Conservation (phyloP, 2,888 invertebrate genomes). For the Limnephilus lunatus region DNA sequence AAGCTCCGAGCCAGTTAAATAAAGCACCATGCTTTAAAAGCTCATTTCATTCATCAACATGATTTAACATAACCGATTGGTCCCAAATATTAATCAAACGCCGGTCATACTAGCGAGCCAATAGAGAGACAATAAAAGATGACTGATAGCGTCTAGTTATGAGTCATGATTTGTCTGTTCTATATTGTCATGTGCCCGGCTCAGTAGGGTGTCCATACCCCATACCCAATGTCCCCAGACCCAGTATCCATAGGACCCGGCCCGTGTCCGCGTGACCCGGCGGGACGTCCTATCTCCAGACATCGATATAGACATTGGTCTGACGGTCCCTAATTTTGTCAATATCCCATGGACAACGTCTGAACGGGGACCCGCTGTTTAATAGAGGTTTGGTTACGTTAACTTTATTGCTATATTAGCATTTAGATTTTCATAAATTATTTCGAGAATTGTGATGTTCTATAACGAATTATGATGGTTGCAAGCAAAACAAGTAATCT, state of each 20-base stretch:
- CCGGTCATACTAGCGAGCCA: background rate
- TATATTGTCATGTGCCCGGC: slow-evolving; percentile 52
- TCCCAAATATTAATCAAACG: slow-evolving; percentile 23
- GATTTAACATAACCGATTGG: slow-evolving; percentile 9
- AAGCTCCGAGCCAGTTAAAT: background rate
- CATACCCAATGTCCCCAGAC: slow-evolving; percentile 9
- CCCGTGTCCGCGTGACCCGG: slow-evolving; percentile 46
- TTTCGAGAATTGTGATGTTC: background rate
- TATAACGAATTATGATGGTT: background rate
- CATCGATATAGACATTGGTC: slow-evolving; percentile 63
- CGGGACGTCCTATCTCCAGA: slow-evolving; percentile 51
- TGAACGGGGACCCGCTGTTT: background rate
- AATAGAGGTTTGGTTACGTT: background rate
- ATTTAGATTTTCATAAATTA: background rate
- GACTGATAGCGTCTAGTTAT: slow-evolving; percentile 58
- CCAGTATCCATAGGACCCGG: slow-evolving; percentile 39
- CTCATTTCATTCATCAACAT: slow-evolving; percentile 16
- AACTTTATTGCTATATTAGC: background rate
- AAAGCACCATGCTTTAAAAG: slow-evolving; percentile 6
- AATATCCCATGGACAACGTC: slow-evolving; percentile 48
- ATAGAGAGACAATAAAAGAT: slow-evolving; percentile 33
- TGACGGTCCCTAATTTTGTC: slow-evolving; percentile 60
- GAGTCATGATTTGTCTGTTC: slow-evolving; percentile 63
- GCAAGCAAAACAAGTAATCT: too few species aligned
- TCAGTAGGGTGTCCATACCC: slow-evolving; percentile 13